Base-by-base conservation (phyloP, 1,140 invertebrate species). In the Andricus grossulariae region DNA sequence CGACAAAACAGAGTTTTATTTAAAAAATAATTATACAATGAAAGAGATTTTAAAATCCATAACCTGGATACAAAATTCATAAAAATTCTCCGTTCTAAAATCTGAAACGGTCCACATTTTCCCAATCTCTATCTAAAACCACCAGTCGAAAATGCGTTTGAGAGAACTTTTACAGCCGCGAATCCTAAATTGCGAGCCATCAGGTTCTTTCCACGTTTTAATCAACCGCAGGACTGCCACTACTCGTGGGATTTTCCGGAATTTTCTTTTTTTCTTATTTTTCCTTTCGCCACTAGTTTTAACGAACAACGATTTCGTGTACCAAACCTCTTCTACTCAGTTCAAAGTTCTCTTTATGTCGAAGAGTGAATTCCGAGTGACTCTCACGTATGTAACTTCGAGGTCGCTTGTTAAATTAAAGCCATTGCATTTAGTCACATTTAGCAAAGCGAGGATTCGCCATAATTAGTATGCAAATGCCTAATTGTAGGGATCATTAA, bases 381-480 rank as follows among this genome's bases (percentile, higher is more conserved):
- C 51, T 77, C 45, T 32, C 49, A 50, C 75, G 50, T 54, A 74
- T 78, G 73, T 54, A 60, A 60, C 57, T 60, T 7, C 13, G 18
- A 55, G 32, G 32, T 60, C 74, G 71, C 18, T 25, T 45, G 60
- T 80, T 80, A 82, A 83, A 84, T 84, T 82, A 78, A 85, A 84
- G 81, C 79, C 72, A 85, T 85, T 84, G 18, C 75, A 74, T 79
- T 80, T 73, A 81, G 77, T 83, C 84, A 80, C 81, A 79, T 80
- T 74, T 77, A n/a, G 72, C 60, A 57, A 83, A 84, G 71, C 66
- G 74, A 19, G 55, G 72, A 18, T 57, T 55, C 25, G 6, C 18
- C 66, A 60, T 71, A 76, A 83, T 84, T 84, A 85, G 83, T 80
- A 84, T 83, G 78, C 83, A 83, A 85, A 85, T 85, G 83, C 78